phyloP scores from a whole-genome alignment of 2,113 vertebrate genomes.

The Burhinus oedicnemus region DNA sequence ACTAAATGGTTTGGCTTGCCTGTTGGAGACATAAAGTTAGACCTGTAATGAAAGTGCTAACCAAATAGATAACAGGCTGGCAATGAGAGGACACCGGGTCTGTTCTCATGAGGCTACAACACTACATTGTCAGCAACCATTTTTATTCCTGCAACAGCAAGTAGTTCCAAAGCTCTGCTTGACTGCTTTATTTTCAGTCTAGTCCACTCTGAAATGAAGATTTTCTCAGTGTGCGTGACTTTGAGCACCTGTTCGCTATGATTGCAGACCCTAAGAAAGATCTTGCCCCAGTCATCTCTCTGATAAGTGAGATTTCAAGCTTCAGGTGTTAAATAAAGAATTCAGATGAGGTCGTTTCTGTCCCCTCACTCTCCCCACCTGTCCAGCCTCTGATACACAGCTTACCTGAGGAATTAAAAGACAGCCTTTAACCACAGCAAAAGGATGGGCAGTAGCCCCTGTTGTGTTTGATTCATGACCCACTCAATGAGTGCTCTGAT shows the following conservation, averaged over 20 bases:
- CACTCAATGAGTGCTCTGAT: not conserved
- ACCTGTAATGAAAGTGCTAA: not conserved
- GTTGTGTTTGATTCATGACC: conserved; percentile 11
- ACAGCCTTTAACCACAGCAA: not conserved
- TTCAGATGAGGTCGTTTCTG: not conserved
- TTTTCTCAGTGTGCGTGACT: not conserved
- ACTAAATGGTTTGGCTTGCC: not conserved
- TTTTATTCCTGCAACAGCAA: not conserved
- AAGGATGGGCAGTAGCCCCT: not conserved
- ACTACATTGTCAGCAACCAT: not conserved
- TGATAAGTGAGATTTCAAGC: not conserved
- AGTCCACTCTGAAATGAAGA: not conserved
- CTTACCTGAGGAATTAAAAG: not conserved
- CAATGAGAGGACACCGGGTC: not conserved
- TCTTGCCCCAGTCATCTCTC: not conserved
- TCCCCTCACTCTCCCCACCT: not conserved
- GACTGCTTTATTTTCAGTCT: not conserved
- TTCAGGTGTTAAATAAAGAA: not conserved
- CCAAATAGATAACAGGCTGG: not conserved
- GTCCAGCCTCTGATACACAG: not conserved
- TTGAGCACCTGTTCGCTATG: not conserved
- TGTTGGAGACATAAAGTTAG: not conserved
- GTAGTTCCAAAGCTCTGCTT: not conserved
- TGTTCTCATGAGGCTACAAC: not conserved
- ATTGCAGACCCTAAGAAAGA: not conserved